A percentile compares a stretch with the other conserved stretches of the same genome.
Conservation (phyloP, 2,888 invertebrate genomes). For the Habrosyne pyritoides region DNA sequence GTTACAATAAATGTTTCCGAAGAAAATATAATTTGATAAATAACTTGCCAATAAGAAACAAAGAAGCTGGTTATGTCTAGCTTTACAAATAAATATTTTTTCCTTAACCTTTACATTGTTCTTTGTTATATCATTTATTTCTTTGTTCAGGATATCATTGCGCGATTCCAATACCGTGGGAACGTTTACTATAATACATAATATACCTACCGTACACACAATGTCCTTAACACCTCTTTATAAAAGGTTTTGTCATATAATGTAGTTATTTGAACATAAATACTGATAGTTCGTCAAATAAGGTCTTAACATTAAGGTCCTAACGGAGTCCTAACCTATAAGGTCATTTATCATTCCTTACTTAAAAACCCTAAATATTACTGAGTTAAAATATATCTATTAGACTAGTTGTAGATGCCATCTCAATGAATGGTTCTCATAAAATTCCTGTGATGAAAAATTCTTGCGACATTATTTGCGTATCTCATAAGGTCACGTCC, state of each 20-base stretch:
- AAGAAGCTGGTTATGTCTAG: not conserved
- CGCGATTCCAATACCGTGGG: slow-evolving; percentile 31
- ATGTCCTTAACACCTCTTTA: not conserved
- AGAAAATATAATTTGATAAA: too few relatives aligned
- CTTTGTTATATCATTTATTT: slow-evolving; percentile 12
- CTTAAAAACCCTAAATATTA: too few relatives aligned
- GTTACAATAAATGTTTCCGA: too few relatives aligned
- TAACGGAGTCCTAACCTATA: too few relatives aligned
- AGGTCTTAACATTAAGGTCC: too few relatives aligned
- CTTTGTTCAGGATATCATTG: slow-evolving; percentile 29
- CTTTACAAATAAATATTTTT: not conserved
- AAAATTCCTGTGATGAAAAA: not conserved
- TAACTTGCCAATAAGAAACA: not conserved
- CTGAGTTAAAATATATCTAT: too few relatives aligned
- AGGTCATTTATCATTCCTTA: too few relatives aligned
- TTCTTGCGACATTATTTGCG: not conserved
- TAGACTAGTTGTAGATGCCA: not conserved
- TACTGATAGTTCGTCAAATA: too few relatives aligned
- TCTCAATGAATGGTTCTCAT: not conserved
- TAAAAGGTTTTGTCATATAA: too few relatives aligned
- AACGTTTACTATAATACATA: not conserved
- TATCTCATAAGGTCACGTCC: slow-evolving; percentile 3
- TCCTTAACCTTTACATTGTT: not conserved
- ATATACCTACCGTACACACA: not conserved
- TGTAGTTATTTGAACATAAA: too few relatives aligned